Conservation (phyloP, 2,888 invertebrate genomes). For the Phengaris alcon region DNA sequence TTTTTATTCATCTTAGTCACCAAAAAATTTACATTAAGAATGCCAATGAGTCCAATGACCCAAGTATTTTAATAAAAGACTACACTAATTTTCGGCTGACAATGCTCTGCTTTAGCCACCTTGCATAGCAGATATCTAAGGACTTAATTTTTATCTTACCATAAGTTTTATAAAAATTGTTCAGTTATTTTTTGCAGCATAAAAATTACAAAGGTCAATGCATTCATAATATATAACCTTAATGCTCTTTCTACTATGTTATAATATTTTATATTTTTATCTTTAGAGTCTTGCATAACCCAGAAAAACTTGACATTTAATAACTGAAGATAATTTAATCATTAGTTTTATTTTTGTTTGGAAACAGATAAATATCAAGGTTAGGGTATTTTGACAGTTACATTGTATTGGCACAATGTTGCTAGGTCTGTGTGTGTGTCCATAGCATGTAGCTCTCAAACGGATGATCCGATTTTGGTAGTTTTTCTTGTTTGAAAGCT, state of each 20-base stretch:
- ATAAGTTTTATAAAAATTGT: too few species aligned
- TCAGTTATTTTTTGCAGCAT: neutral
- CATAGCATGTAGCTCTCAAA: too few species aligned
- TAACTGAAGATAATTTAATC: constrained; percentile 19
- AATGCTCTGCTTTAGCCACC: neutral
- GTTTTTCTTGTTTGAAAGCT: too few species aligned
- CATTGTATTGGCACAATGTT: neutral
- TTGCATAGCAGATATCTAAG: too few species aligned
- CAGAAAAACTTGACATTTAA: constrained; percentile 27
- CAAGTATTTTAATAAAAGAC: neutral
- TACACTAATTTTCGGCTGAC: neutral
- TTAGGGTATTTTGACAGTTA: neutral
- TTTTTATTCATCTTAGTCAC: neutral
- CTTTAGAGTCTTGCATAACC: constrained; percentile 4
- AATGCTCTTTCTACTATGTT: neutral
- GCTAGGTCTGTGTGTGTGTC: neutral
- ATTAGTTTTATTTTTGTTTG: constrained; percentile 17
- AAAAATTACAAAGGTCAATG: neutral
- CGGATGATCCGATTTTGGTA: too few species aligned
- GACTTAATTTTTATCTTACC: too few species aligned
- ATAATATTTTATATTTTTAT: constrained; percentile 1
- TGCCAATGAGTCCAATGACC: neutral
- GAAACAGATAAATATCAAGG: constrained; percentile 13
- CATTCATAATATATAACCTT: too few species aligned
- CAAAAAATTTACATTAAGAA: neutral